phyloP scores from a whole-genome alignment of 2,888 invertebrate species.

The Bembecia ichneumoniformis region DNA sequence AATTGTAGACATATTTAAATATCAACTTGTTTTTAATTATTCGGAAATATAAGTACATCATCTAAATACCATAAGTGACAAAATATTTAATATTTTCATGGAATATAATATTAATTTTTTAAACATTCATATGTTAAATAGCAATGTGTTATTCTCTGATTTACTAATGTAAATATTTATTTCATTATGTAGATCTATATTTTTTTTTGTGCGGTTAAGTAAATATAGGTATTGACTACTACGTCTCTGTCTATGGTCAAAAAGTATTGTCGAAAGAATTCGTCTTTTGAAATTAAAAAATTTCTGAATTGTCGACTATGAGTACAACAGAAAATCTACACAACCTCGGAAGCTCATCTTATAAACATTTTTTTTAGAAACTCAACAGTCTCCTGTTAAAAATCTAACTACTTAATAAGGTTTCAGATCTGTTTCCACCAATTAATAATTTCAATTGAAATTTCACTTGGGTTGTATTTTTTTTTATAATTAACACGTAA shows the following conservation, averaged over 20 bases:
- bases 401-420: neutral
- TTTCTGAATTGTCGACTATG: slow-evolving; percentile 5
- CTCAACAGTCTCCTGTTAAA: neutral
- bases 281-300: slow-evolving; percentile 32
- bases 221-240: slow-evolving; percentile 27
- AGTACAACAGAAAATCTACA: slow-evolving; percentile 43
- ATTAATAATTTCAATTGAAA: slow-evolving; percentile 5
- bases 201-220: slow-evolving; percentile 51
- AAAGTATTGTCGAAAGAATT: slow-evolving; percentile 57
- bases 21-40: slow-evolving; percentile 33
- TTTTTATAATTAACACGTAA: neutral
- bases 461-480: slow-evolving; percentile 1
- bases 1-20: slow-evolving; percentile 54
- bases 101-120: slow-evolving; percentile 45
- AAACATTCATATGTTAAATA: slow-evolving; percentile 26
- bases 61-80: slow-evolving; percentile 26
- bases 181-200: slow-evolving; percentile 7
- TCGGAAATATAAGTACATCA: slow-evolving; percentile 49
- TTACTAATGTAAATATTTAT: slow-evolving; percentile 27
- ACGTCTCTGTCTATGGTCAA: slow-evolving; percentile 61
- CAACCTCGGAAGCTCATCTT: slow-evolving; percentile 61
- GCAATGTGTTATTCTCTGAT: slow-evolving; percentile 36
- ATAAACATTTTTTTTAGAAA: slow-evolving; percentile 7
- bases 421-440: slow-evolving; percentile 10
- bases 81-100: slow-evolving; percentile 40